These are phyloP conservation scores for Oryzias javanicus DNA, from an alignment of 2,113 vertebrate species.

Conservation along the genomic window DNA sequence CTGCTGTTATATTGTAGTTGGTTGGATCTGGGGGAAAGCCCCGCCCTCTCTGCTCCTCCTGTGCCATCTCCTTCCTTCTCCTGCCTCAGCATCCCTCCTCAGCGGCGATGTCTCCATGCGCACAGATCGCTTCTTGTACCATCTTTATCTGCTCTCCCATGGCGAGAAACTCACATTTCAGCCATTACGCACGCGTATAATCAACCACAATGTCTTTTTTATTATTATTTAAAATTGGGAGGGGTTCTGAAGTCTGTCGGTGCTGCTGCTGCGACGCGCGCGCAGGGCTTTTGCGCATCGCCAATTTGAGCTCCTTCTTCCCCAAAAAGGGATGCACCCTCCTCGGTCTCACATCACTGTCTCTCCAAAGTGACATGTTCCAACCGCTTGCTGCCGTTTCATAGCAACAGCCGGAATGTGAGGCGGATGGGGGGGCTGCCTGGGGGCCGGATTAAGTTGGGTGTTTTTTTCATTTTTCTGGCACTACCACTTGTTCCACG, in stretches of 20 bases:
- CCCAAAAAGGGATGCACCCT: constrained; percentile 12
- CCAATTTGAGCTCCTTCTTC: constrained; percentile 7
- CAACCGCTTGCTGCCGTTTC: background rate
- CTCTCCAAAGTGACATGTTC: background rate
- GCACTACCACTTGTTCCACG: constrained; percentile 64
- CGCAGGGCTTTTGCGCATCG: constrained; percentile 37
- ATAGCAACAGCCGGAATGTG: constrained; percentile 10
- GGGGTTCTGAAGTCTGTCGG: constrained; percentile 15
- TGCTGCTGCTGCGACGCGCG: constrained; percentile 1
- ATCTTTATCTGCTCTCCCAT: background rate
- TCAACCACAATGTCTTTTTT: constrained; percentile 14
- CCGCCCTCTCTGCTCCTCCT: constrained; percentile 65
- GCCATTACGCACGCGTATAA: constrained; percentile 13
- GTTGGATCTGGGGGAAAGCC: constrained; percentile 64
- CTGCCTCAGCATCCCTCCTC: constrained; percentile 33
- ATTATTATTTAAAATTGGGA: constrained; percentile 11
- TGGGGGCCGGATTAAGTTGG: constrained; percentile 47
- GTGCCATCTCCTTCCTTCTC: constrained; percentile 31
- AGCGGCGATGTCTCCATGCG: constrained; percentile 58
- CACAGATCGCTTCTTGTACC: constrained; percentile 59
- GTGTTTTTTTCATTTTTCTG: constrained; percentile 38
- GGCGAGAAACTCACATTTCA: constrained; percentile 1
- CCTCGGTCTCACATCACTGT: background rate
- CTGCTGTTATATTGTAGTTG: constrained; percentile 50
- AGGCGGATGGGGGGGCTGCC: constrained; percentile 6